A percentile compares a stretch with the other conserved stretches of the same genome.
phyloP scores from a whole-genome alignment of 2,888 invertebrate species.

The Yponomeuta malinellus region DNA sequence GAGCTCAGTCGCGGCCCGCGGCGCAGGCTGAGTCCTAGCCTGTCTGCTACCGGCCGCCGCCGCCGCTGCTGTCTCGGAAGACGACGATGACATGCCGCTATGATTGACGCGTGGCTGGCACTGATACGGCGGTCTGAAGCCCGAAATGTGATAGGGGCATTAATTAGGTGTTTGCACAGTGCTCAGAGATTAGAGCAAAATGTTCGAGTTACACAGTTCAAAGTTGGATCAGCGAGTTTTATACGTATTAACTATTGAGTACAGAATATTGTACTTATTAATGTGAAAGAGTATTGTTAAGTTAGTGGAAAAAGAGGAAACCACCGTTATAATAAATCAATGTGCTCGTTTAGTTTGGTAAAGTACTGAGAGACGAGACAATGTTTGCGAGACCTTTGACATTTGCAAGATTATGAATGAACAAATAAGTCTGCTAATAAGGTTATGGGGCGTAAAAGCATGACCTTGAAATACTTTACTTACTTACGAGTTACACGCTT shows the following conservation, averaged over 20 bases:
- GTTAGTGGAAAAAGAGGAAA: not conserved
- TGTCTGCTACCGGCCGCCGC: slow-evolving; percentile 5
- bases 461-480: not conserved
- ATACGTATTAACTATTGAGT: too few relatives aligned
- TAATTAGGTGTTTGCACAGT: too few relatives aligned
- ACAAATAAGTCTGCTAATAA: not conserved
- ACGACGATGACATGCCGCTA: slow-evolving; percentile 2
- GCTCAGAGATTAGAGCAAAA: too few relatives aligned
- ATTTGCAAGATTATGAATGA: not conserved
- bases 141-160: not conserved
- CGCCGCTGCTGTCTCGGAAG: not conserved
- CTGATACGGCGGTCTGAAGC: not conserved
- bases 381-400: not conserved
- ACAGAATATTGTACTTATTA: too few relatives aligned
- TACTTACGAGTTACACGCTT: not conserved
- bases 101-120: slow-evolving; percentile 16
- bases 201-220: not conserved
- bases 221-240: not conserved
- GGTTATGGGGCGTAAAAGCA: not conserved
- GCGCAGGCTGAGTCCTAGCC: slow-evolving; percentile 22
- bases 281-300: too few relatives aligned
- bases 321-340: not conserved
- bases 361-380: not conserved
- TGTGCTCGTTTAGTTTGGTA: not conserved
- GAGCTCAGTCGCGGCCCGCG: slow-evolving; percentile 58